Evolutionary conservation across 2,797 vertebrate species (phyloP).

Genomic region (Adrianichthys oophorus): DNA sequence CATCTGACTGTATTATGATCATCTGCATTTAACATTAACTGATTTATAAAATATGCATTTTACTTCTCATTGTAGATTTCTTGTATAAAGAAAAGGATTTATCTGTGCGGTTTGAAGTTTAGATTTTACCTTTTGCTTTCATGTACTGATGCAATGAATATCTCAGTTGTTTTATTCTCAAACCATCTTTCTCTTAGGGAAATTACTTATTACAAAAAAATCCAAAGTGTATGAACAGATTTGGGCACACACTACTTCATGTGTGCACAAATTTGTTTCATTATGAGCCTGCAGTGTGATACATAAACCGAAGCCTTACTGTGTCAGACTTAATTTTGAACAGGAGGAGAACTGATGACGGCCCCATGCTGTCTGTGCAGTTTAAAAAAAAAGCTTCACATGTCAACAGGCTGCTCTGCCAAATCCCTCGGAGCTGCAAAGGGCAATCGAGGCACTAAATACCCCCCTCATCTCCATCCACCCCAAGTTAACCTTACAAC

Average conservation of each 20-base stretch:
- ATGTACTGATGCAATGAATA: too few species aligned
- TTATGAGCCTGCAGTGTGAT: conserved; percentile 6
- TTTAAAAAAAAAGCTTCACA: conserved; percentile 30
- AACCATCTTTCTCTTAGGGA: too few species aligned
- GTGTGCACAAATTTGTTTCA: neutral
- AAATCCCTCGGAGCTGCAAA: conserved; percentile 40
- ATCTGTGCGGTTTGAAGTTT: neutral
- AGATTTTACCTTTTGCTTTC: too few species aligned
- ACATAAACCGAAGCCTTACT: conserved; percentile 13
- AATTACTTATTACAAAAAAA: too few species aligned
- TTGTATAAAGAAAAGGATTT: too few species aligned
- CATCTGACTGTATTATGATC: too few species aligned
- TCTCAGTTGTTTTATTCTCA: too few species aligned
- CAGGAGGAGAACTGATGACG: conserved; percentile 7
- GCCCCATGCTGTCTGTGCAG: conserved; percentile 15
- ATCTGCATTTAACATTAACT: too few species aligned
- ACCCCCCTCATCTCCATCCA: conserved; percentile 21
- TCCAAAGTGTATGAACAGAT: too few species aligned
- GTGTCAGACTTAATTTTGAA: conserved; percentile 14
- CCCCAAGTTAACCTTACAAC: conserved; percentile 36
- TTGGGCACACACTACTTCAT: too few species aligned
- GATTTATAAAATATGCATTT: too few species aligned
- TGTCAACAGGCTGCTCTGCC: conserved; percentile 27
- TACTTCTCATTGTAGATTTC: too few species aligned
- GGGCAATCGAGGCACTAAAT: conserved; percentile 47